Evolutionary conservation across 2,797 vertebrate genomes (phyloP), one percentile per base, ranked within the genome.

Genomic region (Dromococcyx pavoninus): DNA sequence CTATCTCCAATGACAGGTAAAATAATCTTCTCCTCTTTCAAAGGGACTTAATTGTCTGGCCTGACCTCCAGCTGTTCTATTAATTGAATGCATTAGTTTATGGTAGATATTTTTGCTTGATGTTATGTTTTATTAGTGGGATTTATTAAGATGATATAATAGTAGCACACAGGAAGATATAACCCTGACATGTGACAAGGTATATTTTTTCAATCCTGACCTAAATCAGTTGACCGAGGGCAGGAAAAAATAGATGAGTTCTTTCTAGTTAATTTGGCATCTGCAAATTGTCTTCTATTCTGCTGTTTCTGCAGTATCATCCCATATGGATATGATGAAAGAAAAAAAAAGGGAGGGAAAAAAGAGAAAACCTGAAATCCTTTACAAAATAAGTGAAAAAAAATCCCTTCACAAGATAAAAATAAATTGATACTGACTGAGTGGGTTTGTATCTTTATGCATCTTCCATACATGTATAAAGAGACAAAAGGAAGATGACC

Each of bases 51-150:
- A 94, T 95, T 95, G 75, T 74, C 46, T 95, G 50, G 27, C 46
- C 30, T 92, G 94, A 94, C 90, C 92, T 96, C 84, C 94, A 76
- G 95, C 86, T 95, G 84, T 89, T 94, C 89, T 83, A 25, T 87
- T 95, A 95, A 96, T 89, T 96, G 86, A 91, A 72, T 32, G 72
- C 73, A 88, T 95, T 92, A 88, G 33, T 72, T 92, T 92, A 35
- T 66, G n/a, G 79, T 58, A 80, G 85, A 37, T 95, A 91, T 95
- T 94, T 96, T 89, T 89, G 50, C 79, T 77, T 88, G 21, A 56
- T 62, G 84, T 93, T 89, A 74, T 24, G 19, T 65, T 92, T 96
- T 95, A 91, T 94, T 92, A 89, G 87, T 81, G 77, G 60, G 58
- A 75, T 91, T 84, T 95, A 69, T 91, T 83, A 54, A 83, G 65